Percentiles rank a stretch among this genome's conserved stretches.
phyloP scores from a whole-genome alignment of 1,140 invertebrate species.

The Anoplolepis gracilipes region DNA sequence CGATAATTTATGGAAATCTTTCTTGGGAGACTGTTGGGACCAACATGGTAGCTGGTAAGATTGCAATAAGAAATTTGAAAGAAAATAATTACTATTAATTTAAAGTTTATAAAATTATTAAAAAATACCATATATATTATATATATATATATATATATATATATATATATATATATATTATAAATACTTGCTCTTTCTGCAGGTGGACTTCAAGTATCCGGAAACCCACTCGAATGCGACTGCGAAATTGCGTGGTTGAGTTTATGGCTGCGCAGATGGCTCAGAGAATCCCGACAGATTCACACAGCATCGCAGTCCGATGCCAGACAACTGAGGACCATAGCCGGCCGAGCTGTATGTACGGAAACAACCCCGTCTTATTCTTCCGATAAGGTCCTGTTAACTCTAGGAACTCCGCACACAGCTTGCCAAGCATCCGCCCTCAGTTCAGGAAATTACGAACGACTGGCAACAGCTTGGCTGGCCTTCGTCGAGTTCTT shows the following conservation, averaged over 20 bases:
- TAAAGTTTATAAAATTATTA: background rate
- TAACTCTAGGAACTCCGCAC: constrained; percentile 85
- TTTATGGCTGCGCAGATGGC: constrained; percentile 94
- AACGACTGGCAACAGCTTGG: constrained; percentile 76
- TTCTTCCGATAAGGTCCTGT: constrained; percentile 82
- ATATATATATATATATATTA: too few relatives aligned
- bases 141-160: too few relatives aligned
- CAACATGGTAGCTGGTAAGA: constrained; percentile 90
- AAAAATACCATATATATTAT: too few relatives aligned
- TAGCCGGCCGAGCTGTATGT: constrained; percentile 83
- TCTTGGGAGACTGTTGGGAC: constrained; percentile 94
- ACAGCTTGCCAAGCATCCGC: constrained; percentile 87
- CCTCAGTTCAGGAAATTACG: constrained; percentile 83
- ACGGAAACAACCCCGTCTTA: constrained; percentile 84
- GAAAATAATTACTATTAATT: too few relatives aligned
- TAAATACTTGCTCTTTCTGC: constrained; percentile 72
- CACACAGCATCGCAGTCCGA: constrained; percentile 88
- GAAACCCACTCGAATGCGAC: constrained; percentile 94
- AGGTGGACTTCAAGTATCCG: constrained; percentile 93
- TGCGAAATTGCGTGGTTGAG: constrained; percentile 96
- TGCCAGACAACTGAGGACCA: constrained; percentile 82
- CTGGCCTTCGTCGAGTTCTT: constrained; percentile 78
- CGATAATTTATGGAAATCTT: constrained; percentile 94
- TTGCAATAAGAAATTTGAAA: background rate
- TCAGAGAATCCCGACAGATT: constrained; percentile 91